Base-by-base conservation (phyloP, 1,140 invertebrate genomes). In the Tetramorium simillimum region DNA sequence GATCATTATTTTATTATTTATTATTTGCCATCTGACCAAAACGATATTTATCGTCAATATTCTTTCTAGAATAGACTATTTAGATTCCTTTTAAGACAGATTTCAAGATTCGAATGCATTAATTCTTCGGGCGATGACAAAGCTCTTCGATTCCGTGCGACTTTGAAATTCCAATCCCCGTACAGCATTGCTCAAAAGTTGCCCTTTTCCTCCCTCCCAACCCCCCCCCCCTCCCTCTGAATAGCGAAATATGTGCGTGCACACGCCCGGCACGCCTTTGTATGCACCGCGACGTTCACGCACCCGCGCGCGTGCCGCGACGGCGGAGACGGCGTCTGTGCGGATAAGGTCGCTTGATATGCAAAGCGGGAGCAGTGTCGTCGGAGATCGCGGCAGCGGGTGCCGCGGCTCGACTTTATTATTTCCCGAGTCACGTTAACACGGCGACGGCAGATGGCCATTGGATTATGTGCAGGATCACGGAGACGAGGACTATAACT, bases 351-450 rank as follows among this genome's bases (percentile, higher is more conserved):
- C 46, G 72, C 62, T 91, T 84, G 90, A 91, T 88, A 90, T 78
- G 89, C 85, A 86, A 89, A 78, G 49, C 88, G 85, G 85, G 72
- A 70, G 75, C 60, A 12, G 62, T 88, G 73, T 82, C 67, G 85
- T 46, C 53, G 33, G 37, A 85, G 24, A 60, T 87, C 82, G 28
- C 86, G 65, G 51, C 21, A n/a, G 78, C 49, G 40, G 53, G 33
- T 53, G 53, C 82, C 60, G 69, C 33, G 80, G 78, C 72, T 91
- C 73, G 63, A 70, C 88, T 88, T 82, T 28, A 85, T 82, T 92
- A 92, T 92, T 92, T 93, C 92, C 90, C 91, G 91, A 90, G 89
- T 92, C 91, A 87, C 89, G 90, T 92, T 89, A 87, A 90, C 88
- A 90, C 87, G 58, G 87, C 86, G 51, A 33, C 37, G 92, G 92